phyloP scores from a whole-genome alignment of 2,888 invertebrate species.

The Sclerodermus sp. region DNA sequence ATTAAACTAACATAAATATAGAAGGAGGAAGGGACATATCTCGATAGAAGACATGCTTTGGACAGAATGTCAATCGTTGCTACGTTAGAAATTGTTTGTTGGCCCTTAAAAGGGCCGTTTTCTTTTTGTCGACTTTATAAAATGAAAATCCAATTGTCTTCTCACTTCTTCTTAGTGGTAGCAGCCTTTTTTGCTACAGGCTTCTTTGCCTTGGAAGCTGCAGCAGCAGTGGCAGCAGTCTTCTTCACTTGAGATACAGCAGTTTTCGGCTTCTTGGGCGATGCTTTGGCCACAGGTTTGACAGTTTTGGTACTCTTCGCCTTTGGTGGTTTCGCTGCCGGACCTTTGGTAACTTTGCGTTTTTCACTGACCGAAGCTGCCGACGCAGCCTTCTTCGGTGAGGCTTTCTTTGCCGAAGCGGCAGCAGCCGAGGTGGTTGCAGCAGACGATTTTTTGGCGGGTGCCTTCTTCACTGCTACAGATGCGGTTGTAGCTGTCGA shows the following conservation, averaged over 20 bases:
- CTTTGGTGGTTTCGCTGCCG: constrained; percentile 26
- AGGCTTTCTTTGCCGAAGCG: constrained; percentile 1
- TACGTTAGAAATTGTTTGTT: not conserved
- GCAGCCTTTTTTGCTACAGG: constrained; percentile 8
- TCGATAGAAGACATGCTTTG: not conserved
- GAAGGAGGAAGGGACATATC: not conserved
- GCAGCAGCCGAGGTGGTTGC: constrained; percentile 2
- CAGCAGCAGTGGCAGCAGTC: not conserved
- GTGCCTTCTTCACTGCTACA: constrained; percentile 4
- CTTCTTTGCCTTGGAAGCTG: constrained; percentile 13
- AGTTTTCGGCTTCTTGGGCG: not conserved
- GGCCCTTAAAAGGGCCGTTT: constrained; percentile 24
- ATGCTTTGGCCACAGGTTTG: constrained; percentile 15
- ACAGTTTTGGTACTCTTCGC: constrained; percentile 6
- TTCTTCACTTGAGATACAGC: not conserved
- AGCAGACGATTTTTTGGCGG: not conserved
- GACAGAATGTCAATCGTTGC: not conserved
- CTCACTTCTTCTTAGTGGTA: constrained; percentile 9
- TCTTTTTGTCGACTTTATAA: not conserved
- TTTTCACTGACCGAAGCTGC: constrained; percentile 3
- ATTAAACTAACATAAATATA: not conserved
- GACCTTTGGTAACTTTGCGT: constrained; percentile 36
- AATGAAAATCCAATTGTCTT: not conserved
- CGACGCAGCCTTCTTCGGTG: constrained; percentile 4
- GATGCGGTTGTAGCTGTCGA: constrained; percentile 6